A percentile compares a stretch with the other conserved stretches of the same genome.
Evolutionary conservation across 2,113 vertebrate species (phyloP).

Genomic region (Piaya cayana): DNA sequence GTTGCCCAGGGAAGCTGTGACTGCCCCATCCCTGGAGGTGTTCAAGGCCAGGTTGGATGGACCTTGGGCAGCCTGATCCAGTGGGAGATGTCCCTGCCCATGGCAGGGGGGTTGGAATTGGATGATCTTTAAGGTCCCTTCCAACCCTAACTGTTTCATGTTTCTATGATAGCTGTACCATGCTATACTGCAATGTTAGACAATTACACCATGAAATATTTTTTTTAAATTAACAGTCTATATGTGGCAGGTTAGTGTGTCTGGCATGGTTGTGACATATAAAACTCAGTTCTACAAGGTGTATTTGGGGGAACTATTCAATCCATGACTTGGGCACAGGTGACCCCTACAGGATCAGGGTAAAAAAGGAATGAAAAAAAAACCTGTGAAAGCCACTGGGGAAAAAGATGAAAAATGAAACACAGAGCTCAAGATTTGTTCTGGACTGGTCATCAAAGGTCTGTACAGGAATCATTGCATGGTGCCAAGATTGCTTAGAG

Average conservation of each 20-base stretch:
- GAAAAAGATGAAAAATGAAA: too few relatives aligned
- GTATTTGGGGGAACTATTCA: too few relatives aligned
- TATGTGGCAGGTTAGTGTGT: conserved; percentile 47
- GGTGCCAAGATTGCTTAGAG: not conserved
- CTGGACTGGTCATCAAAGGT: not conserved
- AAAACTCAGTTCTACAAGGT: not conserved
- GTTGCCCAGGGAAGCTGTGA: too few relatives aligned
- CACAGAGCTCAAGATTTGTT: not conserved
- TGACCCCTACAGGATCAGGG: not conserved
- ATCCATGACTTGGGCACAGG: too few relatives aligned
- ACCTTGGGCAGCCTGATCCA: too few relatives aligned
- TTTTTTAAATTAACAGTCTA: conserved; percentile 42
- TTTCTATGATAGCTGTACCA: not conserved
- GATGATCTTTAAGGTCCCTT: too few relatives aligned
- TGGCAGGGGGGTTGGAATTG: too few relatives aligned
- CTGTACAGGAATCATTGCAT: not conserved
- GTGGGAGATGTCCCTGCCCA: too few relatives aligned
- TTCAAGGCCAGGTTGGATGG: too few relatives aligned
- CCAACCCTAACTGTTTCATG: too few relatives aligned
- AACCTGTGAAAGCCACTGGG: not conserved
- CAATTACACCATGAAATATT: not conserved
- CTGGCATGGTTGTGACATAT: not conserved
- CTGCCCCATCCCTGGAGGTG: too few relatives aligned
- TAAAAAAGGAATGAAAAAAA: not conserved
- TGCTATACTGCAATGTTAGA: not conserved